Evolutionary conservation across 2,113 vertebrate genomes (phyloP).

Genomic region (Heteronetta atricapilla): DNA sequence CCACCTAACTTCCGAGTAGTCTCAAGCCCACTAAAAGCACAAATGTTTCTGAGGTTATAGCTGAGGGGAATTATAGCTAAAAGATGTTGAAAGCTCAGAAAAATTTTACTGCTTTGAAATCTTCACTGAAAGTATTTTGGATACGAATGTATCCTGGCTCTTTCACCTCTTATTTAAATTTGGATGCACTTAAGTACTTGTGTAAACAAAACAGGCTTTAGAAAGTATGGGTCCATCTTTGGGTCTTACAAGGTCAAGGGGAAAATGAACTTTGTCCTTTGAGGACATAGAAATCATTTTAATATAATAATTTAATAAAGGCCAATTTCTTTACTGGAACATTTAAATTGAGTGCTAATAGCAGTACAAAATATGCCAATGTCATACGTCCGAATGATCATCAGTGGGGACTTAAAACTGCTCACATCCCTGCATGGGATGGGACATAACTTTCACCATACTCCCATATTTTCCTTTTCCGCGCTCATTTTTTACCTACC

Average conservation of each 20-base stretch:
- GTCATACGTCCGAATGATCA: neutral
- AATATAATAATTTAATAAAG: neutral
- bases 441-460: neutral
- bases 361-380: neutral
- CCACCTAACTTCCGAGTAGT: neutral
- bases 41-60: conserved; percentile 14
- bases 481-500: neutral
- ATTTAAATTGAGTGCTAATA: neutral
- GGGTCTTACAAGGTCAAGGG: neutral
- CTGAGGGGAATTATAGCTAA: neutral
- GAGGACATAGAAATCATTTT: neutral
- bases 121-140: neutral
- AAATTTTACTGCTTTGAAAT: neutral
- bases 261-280: neutral
- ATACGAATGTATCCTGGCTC: neutral
- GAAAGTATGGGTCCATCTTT: neutral
- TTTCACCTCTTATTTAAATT: neutral
- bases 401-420: neutral
- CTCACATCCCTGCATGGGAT: neutral
- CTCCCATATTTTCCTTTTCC: neutral
- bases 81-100: conserved; percentile 4
- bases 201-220: neutral
- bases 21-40: neutral
- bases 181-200: neutral
- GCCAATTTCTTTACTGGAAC: neutral